Conservation (phyloP, 2,888 invertebrate genomes). For the Pyrgus malvae region DNA sequence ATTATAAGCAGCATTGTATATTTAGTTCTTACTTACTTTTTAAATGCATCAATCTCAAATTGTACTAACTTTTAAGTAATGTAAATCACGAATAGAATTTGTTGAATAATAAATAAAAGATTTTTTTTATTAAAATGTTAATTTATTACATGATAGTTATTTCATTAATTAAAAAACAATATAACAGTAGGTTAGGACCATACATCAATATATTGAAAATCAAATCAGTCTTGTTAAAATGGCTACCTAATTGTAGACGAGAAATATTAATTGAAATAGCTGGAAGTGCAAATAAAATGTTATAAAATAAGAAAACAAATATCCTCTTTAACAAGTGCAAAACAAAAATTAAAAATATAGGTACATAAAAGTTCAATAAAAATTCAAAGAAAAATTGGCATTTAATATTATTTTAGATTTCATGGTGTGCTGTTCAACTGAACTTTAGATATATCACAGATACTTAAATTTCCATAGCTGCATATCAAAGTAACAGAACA, state of each 20-base stretch:
- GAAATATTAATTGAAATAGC: constrained; percentile 60
- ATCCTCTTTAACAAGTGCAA: constrained; percentile 53
- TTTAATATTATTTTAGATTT: constrained; percentile 49
- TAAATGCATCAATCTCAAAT: too few relatives aligned
- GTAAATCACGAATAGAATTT: background rate
- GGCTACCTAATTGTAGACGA: constrained; percentile 70
- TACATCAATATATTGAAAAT: constrained; percentile 73
- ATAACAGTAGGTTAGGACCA: constrained; percentile 78
- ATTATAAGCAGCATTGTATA: background rate
- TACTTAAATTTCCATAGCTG: constrained; percentile 52
- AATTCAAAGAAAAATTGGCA: constrained; percentile 63
- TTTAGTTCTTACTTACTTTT: too few relatives aligned
- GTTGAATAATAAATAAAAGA: background rate
- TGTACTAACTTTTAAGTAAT: background rate
- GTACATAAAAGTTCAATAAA: constrained; percentile 56
- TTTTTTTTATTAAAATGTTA: constrained; percentile 62
- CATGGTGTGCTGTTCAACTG: constrained; percentile 30
- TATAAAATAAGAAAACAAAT: constrained; percentile 53
- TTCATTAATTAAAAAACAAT: constrained; percentile 74
- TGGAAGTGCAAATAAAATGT: constrained; percentile 53
- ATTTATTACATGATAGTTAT: constrained; percentile 80
- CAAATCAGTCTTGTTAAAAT: constrained; percentile 83
- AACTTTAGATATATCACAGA: constrained; percentile 62
- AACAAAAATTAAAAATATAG: constrained; percentile 56
- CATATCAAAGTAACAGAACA: constrained; percentile 8